Evolutionary conservation across 2,888 invertebrate species (phyloP).

Genomic region (Athetis lepigone): DNA sequence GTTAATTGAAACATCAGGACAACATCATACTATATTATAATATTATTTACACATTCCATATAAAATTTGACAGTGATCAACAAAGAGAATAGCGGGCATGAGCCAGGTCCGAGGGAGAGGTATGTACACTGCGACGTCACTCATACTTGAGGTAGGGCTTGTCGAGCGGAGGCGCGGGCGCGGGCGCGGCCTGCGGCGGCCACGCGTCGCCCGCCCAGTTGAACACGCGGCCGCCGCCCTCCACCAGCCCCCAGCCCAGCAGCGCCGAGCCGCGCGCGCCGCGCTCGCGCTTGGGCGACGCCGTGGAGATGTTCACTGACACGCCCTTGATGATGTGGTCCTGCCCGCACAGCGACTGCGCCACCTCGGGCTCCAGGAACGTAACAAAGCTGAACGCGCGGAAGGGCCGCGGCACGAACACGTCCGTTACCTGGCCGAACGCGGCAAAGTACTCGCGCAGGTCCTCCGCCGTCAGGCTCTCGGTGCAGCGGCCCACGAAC

Average conservation of each 20-base stretch:
- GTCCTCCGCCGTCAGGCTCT: conserved; percentile 94
- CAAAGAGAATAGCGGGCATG: conserved; percentile 68
- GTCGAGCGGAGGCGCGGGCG: conserved; percentile 72
- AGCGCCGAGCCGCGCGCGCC: conserved; percentile 63
- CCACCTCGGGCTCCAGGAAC: conserved; percentile 95
- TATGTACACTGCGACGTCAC: conserved; percentile 70
- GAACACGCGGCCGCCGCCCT: conserved; percentile 72
- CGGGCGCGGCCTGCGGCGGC: conserved; percentile 66
- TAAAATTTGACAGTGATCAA: conserved; percentile 86
- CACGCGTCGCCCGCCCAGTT: conserved; percentile 74
- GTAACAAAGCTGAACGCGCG: conserved; percentile 95
- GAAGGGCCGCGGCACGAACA: conserved; percentile 97
- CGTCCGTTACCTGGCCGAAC: conserved; percentile 96
- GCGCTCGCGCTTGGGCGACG: conserved; percentile 94
- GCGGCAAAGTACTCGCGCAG: conserved; percentile 94
- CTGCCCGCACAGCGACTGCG: conserved; percentile 94
- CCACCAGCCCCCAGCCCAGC: conserved; percentile 81
- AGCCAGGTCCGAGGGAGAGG: conserved; percentile 44
- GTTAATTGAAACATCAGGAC: conserved; percentile 60
- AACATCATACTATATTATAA: conserved; percentile 75
- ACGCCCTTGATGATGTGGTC: conserved; percentile 96
- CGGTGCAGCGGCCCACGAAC: conserved; percentile 96
- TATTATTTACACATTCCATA: conserved; percentile 86
- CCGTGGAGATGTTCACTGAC: conserved; percentile 96
- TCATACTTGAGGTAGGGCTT: conserved; percentile 89